Conservation (phyloP, 2,797 vertebrate species). For the Acanthurus tractus region DNA sequence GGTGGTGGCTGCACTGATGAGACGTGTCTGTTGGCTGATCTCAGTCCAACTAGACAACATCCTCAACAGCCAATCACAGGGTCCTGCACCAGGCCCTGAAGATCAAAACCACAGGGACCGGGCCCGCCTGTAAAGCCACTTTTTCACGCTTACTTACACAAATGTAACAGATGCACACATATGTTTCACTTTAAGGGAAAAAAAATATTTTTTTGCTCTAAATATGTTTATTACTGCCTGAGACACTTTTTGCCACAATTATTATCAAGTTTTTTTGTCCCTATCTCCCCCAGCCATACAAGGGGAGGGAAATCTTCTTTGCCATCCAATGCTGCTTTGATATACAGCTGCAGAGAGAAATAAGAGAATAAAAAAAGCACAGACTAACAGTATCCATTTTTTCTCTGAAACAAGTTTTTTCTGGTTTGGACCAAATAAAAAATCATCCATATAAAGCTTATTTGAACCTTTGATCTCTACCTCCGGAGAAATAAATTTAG, state of each 20-base stretch:
- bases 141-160: conserved; percentile 76
- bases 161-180: conserved; percentile 71
- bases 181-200: conserved; percentile 41
- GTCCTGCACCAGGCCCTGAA: conserved; percentile 58
- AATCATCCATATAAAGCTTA: conserved; percentile 15
- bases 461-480: conserved; percentile 43
- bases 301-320: conserved; percentile 25
- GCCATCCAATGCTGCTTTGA: conserved; percentile 26
- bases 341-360: conserved; percentile 34
- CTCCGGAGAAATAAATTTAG: conserved; percentile 30
- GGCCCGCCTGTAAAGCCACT: conserved; percentile 45
- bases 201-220: conserved; percentile 24
- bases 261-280: conserved; percentile 31
- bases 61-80: conserved; percentile 71
- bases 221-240: conserved; percentile 36
- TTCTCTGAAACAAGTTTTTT: conserved; percentile 18
- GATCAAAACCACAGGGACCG: conserved; percentile 70
- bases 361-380: conserved; percentile 3
- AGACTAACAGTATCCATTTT: conserved; percentile 9
- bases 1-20: conserved; percentile 78
- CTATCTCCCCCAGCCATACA: not conserved
- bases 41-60: conserved; percentile 65
- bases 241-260: conserved; percentile 40
- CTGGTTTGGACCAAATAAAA: conserved; percentile 29
- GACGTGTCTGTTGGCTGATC: conserved; percentile 66